These are phyloP conservation scores for Dendroctonus valens DNA, from an alignment of 1,140 invertebrate species.

Conservation along the genomic window DNA sequence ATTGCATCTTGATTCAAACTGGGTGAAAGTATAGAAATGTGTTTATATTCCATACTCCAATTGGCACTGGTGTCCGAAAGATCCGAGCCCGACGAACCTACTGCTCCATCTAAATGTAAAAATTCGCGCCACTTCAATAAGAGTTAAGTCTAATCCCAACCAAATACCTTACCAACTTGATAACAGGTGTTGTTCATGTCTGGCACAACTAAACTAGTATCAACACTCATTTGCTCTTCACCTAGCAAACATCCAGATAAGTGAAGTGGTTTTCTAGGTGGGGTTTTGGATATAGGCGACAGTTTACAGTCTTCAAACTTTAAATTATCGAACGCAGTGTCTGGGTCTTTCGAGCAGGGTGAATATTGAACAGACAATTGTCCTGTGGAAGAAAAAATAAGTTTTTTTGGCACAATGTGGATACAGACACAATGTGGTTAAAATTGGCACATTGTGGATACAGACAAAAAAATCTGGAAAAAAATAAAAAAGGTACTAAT, in stretches of 20 bases:
- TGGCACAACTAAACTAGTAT: conserved; percentile 40
- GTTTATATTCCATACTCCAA: conserved; percentile 48
- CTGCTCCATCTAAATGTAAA: no score
- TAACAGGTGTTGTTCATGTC: conserved; percentile 20
- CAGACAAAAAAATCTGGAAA: no score
- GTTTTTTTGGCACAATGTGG: no score
- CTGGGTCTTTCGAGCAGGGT: conserved; percentile 15
- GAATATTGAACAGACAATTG: conserved; percentile 40
- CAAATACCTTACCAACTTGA: conserved; percentile 2
- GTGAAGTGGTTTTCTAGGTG: conserved; percentile 3
- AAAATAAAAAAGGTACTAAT: no score
- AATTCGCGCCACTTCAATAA: no score
- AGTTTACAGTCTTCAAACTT: conserved; percentile 40
- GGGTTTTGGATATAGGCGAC: conserved; percentile 40
- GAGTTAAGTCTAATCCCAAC: no score
- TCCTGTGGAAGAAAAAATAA: background rate
- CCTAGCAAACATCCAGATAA: no score
- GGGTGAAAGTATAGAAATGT: conserved; percentile 38
- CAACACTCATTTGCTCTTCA: conserved; percentile 35
- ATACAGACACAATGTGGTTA: no score
- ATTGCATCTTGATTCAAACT: conserved; percentile 22
- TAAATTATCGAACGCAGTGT: conserved; percentile 26
- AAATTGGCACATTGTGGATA: no score
- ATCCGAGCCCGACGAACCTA: no score
- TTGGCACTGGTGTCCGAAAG: conserved; percentile 38